These are phyloP conservation scores for Nymphalis urticae DNA, from an alignment of 2,888 invertebrate genomes.

Conservation along the genomic window DNA sequence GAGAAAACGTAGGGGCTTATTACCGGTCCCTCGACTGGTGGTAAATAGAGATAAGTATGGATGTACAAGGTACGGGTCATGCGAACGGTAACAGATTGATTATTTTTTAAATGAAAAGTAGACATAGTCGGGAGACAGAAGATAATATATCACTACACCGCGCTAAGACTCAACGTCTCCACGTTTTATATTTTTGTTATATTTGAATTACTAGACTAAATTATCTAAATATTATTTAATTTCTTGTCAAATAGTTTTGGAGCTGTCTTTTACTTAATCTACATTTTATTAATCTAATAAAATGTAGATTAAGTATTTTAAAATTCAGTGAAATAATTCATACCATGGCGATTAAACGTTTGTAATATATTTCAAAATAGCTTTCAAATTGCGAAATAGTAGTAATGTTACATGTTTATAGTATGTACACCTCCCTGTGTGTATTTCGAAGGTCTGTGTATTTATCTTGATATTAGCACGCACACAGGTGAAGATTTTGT, in stretches of 20 bases:
- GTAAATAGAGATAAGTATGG: neutral
- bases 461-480: neutral
- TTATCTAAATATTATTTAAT: neutral
- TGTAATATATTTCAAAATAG: too few species aligned
- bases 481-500: neutral
- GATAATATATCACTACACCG: neutral
- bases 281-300: too few species aligned
- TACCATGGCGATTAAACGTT: neutral
- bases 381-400: constrained; percentile 1
- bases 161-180: neutral
- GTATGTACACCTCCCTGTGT: neutral
- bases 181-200: neutral
- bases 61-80: constrained; percentile 12
- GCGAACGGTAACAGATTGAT: neutral
- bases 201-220: neutral
- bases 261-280: too few species aligned
- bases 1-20: too few species aligned
- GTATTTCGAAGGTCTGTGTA: neutral
- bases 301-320: too few species aligned
- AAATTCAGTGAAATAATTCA: neutral
- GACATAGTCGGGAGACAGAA: neutral
- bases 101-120: constrained; percentile 4
- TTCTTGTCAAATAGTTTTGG: neutral
- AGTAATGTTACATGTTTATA: neutral
- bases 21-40: neutral